Evolutionary conservation across 1,140 invertebrate genomes (phyloP), one percentile per base, ranked within the genome.

Genomic region (Linepithema humile): DNA sequence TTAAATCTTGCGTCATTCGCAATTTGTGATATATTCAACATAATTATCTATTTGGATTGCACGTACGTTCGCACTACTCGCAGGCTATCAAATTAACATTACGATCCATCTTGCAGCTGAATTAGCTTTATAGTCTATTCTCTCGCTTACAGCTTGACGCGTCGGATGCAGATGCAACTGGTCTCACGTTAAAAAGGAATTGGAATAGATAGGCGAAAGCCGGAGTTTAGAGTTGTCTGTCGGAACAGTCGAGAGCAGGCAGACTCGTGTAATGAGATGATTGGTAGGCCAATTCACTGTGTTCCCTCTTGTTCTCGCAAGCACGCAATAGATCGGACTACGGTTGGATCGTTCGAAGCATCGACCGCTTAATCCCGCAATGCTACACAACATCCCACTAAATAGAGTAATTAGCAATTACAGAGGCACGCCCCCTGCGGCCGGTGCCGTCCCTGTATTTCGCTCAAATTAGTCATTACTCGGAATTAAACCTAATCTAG

Each of bases 221-320:
- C 70, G 15, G 70, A 65, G 20, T 50, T 85, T 38, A 78, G 38
- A 75, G 23, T 72, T 65, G 74, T 77, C 50, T 40, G 59, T 83
- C 20, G 62, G 64, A 50, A 80, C 26, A 43, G 48, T 12, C 20
- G 45, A 88, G 77, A 74, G 17, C 72, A 69, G 72, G 55, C 75
- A 82, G 83, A 64, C 55, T 65, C 45, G 82, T 64, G 53, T 91
- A 91, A 91, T 91, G 74, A 89, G 85, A 92, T 92, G 91, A 92
- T 91, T 92, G 90, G 84, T 4, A 69, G 87, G 59, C 84, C 85
- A 89, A 89, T 89, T 89, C 86, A 82, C 67, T 43, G 69, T 10
- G 69, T 72, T 89, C 85, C 85, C 88, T 89, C 85, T 87, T 85
- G 53, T 83, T 89, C 84, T 73, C 77, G 65, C 75, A 62, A n/a